Base-by-base conservation (phyloP, 2,113 vertebrate species). In the Pituophis catenifer region DNA sequence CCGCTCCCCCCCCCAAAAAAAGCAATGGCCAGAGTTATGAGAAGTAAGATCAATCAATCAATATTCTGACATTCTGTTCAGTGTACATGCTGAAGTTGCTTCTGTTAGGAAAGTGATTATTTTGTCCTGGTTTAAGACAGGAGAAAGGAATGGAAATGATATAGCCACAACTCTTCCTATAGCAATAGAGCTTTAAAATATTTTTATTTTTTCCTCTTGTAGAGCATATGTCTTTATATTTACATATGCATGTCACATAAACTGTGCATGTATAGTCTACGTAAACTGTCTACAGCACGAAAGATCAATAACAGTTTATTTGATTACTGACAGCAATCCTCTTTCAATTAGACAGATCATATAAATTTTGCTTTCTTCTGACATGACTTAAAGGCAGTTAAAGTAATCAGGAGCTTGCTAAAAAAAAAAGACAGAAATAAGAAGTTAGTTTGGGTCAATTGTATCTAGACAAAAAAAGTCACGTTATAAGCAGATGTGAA, bases 241-340 rank as follows among this genome's bases (percentile, higher is more conserved):
- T 86, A 13, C 48, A 19, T 26, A 13, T 52, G 24, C 50, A 24
- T 86, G 5, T 87, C 62, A 70, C 29, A 70, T 70, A 70, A 70
- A n/a, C 29, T 87, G 24, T 50, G 21, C 10, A 33, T 26, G 6
- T 7, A 50, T 90, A 86, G 93, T 95, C 93, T 7, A 0, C 92
- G 89, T 93, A 92, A 95, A 93, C 86, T 93, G 94, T 92, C 94
- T 96, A 94, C 92, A 94, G 95, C 92, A 94, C 59, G 94, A 95
- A 94, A 95, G 95, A 97, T 97, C 96, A 96, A 97, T 97, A 97
- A 95, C 93, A 95, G 96, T 96, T 97, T 96, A 97, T 97, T 97
- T 97, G 96, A 96, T 97, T 94, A 95, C 95, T 96, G 96, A 97
- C 95, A 94, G 94, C 93, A 95, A 97, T 95, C 90, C 94, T 97